Evolutionary conservation across 2,113 vertebrate genomes (phyloP), one percentile per base, ranked within the genome.

Genomic region (Heterotis niloticus): DNA sequence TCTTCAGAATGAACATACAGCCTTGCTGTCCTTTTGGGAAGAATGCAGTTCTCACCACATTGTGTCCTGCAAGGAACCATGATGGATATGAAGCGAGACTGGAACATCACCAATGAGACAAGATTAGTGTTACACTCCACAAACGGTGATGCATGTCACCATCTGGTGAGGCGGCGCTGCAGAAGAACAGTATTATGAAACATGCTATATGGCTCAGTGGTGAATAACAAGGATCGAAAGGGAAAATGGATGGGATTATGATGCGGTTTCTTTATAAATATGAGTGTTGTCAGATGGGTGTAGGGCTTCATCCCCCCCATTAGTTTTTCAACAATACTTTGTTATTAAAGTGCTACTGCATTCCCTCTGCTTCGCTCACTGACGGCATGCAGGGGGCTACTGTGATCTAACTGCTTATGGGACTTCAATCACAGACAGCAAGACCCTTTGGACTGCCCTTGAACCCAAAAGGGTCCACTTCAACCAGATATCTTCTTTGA

Each of bases 221-320:
- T 79, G 77, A 85, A 82, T 82, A 86, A 79, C 81, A 77, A 73
- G 68, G 78, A 79, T 78, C 76, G 69, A 81, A 81, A 79, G 77
- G 82, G 70, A 75, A 73, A 79, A 73, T 62, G 11, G 70, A 73
- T 20, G 64, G 26, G 65, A n/a, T 52, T 57, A 56, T 24, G 52
- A 68, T 26, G 52, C 10, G 13, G 34, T 20, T 34, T 78, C 65
- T n/a, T 24, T 28, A 69, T 10, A 76, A 76, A 76, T 54, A 54
- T 20, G 44, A 70, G n/a, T 44, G 54, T 54, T 34, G 70, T 72
- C 59, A 78, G 65, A 18, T 44, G 23, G 44, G 56, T 74, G 10
- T 17, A n/a, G 28, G 28, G 16, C 56, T 66, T 54, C 56, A 7
- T 18, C 10, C 29, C 64, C 34, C 44, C 44, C 5, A 16, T 26